A percentile compares a stretch with the other conserved stretches of the same genome.
These are phyloP conservation scores for Myodes glareolus DNA, from an alignment of 2,113 vertebrate genomes.

Conservation along the genomic window DNA sequence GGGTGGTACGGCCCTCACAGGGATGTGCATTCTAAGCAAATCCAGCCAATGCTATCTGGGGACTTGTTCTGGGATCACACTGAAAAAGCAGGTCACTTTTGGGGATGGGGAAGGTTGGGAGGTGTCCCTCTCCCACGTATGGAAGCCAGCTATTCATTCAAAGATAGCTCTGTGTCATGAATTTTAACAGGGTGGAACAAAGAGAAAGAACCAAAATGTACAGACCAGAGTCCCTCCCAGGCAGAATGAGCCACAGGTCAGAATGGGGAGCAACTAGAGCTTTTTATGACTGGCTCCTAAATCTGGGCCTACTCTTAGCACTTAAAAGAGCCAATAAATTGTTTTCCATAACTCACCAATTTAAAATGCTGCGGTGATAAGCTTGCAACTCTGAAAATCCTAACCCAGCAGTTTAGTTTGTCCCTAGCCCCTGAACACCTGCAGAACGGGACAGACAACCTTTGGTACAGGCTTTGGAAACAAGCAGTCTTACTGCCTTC, in stretches of 20 bases:
- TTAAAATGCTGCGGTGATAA: background rate
- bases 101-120: background rate
- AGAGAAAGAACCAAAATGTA: background rate
- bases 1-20: background rate
- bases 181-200: background rate
- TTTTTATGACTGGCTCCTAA: background rate
- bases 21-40: background rate
- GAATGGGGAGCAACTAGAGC: background rate
- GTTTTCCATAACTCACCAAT: background rate
- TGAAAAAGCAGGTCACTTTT: background rate
- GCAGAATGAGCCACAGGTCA: background rate
- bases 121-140: background rate
- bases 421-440: rapidly evolving
- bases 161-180: background rate
- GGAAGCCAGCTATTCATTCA: background rate
- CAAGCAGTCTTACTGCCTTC: background rate
- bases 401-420: background rate
- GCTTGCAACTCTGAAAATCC: background rate
- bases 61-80: background rate
- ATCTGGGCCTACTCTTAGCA: background rate
- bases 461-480: constrained; percentile 4
- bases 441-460: background rate
- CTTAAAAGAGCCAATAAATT: background rate
- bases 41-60: background rate
- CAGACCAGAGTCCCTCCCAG: background rate